A percentile compares a stretch with the other conserved stretches of the same genome.
These are phyloP conservation scores for Caenorhabditis angaria DNA, from an alignment of 2,888 invertebrate species.

Conservation along the genomic window DNA sequence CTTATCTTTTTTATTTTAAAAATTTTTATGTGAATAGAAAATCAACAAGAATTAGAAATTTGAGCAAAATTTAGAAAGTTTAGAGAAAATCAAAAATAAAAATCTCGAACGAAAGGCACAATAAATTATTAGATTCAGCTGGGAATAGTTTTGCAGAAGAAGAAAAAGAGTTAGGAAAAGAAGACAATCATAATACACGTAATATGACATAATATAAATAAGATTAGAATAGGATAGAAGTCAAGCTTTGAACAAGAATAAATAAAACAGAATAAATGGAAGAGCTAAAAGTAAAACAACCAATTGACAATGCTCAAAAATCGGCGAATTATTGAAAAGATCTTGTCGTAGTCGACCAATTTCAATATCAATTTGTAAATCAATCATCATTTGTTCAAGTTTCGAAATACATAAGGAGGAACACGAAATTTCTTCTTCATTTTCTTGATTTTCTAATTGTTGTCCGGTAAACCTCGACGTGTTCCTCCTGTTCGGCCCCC, in stretches of 20 bases:
- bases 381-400: conserved; percentile 11
- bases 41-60: background rate
- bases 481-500: conserved; percentile 49
- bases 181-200: background rate
- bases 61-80: background rate
- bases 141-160: background rate
- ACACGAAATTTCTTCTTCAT: conserved; percentile 6
- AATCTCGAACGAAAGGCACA: background rate
- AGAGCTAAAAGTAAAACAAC: conserved; percentile 37
- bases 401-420: conserved; percentile 15
- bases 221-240: background rate
- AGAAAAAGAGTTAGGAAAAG: background rate
- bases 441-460: conserved; percentile 3
- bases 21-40: no score
- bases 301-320: conserved; percentile 24
- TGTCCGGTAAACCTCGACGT: conserved; percentile 41
- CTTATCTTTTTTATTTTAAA: background rate
- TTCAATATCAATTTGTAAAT: conserved; percentile 7
- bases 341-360: conserved; percentile 1
- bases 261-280: conserved; percentile 35
- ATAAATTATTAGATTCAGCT: background rate
- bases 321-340: conserved; percentile 5
- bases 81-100: background rate
- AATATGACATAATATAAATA: background rate
- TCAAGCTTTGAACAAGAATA: conserved; percentile 6